Percentiles rank a stretch among this genome's conserved stretches.
phyloP scores from a whole-genome alignment of 2,113 vertebrate species.

The Guaruba guarouba region DNA sequence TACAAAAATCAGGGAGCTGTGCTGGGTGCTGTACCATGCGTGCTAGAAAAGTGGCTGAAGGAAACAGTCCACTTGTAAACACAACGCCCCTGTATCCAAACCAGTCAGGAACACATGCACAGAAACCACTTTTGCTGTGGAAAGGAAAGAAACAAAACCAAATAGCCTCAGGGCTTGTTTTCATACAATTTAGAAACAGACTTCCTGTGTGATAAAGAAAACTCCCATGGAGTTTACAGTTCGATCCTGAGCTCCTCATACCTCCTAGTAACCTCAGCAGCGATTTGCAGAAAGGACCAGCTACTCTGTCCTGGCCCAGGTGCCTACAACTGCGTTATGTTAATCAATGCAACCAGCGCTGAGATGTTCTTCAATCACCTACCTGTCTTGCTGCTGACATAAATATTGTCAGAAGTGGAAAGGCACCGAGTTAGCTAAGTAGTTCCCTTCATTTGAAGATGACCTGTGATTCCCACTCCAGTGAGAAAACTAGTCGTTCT shows the following conservation, averaged over 20 bases:
- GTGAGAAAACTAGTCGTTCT: not conserved
- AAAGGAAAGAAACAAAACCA: constrained; percentile 1
- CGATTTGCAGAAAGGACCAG: not conserved
- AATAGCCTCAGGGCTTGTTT: not conserved
- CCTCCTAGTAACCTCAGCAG: not conserved
- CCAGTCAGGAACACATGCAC: not conserved
- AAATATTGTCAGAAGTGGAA: not conserved
- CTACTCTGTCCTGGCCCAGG: not conserved
- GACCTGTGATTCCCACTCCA: not conserved
- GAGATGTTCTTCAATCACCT: not conserved
- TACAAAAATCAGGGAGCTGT: not conserved
- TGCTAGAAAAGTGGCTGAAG: not conserved
- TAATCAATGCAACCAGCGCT: accelerated
- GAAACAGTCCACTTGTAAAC: not conserved
- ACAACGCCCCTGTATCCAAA: accelerated
- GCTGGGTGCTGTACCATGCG: not conserved
- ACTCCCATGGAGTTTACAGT: not conserved
- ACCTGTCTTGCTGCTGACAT: not conserved
- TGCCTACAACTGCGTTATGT: accelerated
- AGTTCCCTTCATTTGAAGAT: not conserved
- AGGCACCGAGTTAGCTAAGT: not conserved
- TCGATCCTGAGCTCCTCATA: not conserved
- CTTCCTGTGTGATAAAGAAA: constrained; percentile 12
- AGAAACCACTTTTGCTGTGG: not conserved
- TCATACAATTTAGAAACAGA: not conserved